Percentiles rank a stretch among this genome's conserved stretches.
Evolutionary conservation across 1,140 invertebrate genomes (phyloP).

Genomic region (Temnothorax longispinosus): DNA sequence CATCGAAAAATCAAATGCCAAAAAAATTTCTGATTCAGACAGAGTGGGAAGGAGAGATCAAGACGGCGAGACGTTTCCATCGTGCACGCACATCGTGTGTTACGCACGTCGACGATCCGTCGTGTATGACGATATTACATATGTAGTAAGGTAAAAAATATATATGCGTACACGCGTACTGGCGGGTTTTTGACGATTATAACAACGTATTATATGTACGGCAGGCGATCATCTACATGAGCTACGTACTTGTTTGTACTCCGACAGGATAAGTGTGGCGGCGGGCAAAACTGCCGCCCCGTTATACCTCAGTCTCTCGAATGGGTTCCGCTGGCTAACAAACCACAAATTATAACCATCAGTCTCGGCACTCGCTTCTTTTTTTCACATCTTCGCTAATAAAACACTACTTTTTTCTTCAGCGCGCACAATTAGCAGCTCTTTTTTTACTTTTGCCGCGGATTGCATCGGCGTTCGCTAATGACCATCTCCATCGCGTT

Average conservation of each 20-base stretch:
- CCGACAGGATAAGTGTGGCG: constrained; percentile 87
- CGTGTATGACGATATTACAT: constrained; percentile 61
- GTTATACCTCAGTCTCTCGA: constrained; percentile 89
- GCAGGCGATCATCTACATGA: constrained; percentile 84
- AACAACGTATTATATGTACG: constrained; percentile 82
- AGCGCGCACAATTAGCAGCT: constrained; percentile 34
- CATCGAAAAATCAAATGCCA: not conserved
- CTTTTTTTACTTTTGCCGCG: constrained; percentile 27
- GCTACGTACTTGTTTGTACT: constrained; percentile 89
- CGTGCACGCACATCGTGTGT: constrained; percentile 52
- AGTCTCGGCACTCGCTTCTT: constrained; percentile 78
- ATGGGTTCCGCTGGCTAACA: constrained; percentile 91
- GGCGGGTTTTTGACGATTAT: constrained; percentile 76
- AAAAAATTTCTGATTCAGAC: constrained; percentile 18
- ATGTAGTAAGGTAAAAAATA: constrained; percentile 50
- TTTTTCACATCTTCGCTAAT: constrained; percentile 60
- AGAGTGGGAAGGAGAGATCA: constrained; percentile 33
- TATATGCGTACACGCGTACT: constrained; percentile 76
- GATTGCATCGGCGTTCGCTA: constrained; percentile 60
- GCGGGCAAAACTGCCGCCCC: constrained; percentile 85
- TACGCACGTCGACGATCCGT: constrained; percentile 76
- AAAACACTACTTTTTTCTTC: constrained; percentile 55
- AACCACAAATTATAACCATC: constrained; percentile 86
- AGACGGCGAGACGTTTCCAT: constrained; percentile 61
- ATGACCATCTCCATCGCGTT: constrained; percentile 37